A percentile compares a stretch with the other conserved stretches of the same genome.
Conservation (phyloP, 1,140 invertebrate genomes). For the Drosophila persimilis region DNA sequence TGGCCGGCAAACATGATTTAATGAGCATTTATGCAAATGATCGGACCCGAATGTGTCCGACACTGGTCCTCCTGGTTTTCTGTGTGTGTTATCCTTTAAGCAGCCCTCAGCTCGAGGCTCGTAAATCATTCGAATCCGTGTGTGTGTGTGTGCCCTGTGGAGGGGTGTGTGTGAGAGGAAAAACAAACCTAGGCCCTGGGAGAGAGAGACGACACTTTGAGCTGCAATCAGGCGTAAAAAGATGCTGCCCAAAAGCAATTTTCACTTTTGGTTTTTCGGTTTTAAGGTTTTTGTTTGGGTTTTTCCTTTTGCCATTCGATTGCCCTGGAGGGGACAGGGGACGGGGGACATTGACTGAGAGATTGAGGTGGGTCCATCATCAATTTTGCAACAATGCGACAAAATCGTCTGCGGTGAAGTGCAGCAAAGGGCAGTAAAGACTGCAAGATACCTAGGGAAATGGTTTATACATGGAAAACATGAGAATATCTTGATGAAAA, state of each 20-base stretch:
- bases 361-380: conserved; percentile 54
- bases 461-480: no score
- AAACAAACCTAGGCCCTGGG: conserved; percentile 8
- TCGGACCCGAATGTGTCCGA: conserved; percentile 45
- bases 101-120: conserved; percentile 50
- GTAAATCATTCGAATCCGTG: conserved; percentile 62
- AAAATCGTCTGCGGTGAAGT: conserved; percentile 31
- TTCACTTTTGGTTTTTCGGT: conserved; percentile 67
- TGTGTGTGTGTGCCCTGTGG: conserved; percentile 51
- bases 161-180: conserved; percentile 35
- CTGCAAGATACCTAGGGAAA: neutral
- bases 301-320: conserved; percentile 29
- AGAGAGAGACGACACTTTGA: conserved; percentile 45
- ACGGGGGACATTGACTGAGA: neutral
- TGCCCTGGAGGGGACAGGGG: no score
- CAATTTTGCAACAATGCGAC: conserved; percentile 79
- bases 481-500: no score
- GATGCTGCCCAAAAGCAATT: conserved; percentile 73
- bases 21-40: conserved; percentile 78
- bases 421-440: conserved; percentile 1
- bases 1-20: conserved; percentile 67
- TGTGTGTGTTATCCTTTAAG: conserved; percentile 52
- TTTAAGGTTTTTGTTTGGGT: conserved; percentile 29
- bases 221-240: conserved; percentile 79
- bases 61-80: conserved; percentile 9